phyloP scores from a whole-genome alignment of 2,888 invertebrate species.

The Pelosia muscerda region DNA sequence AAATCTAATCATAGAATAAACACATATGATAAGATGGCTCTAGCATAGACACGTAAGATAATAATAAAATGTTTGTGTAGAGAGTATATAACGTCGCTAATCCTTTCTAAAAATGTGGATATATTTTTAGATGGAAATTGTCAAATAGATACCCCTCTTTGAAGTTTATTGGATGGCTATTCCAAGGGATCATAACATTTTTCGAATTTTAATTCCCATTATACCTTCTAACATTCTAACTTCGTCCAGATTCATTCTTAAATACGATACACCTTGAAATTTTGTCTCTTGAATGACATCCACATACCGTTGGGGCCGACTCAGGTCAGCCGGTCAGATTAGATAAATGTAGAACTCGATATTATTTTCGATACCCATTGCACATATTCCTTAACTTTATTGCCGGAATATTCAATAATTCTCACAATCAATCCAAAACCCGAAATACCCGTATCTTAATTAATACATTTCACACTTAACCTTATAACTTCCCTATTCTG shows the following conservation, averaged over 20 bases:
- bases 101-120: background rate
- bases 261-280: background rate
- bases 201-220: too few species aligned
- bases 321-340: background rate
- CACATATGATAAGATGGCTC: slow-evolving; percentile 5
- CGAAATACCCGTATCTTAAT: slow-evolving; percentile 38
- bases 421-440: slow-evolving; percentile 38
- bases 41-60: slow-evolving; percentile 4
- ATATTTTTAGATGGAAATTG: background rate
- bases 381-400: background rate
- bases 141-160: too few species aligned
- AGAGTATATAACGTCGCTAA: background rate
- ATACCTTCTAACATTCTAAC: too few species aligned
- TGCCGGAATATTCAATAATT: slow-evolving; percentile 24
- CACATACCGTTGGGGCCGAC: background rate
- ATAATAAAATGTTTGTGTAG: background rate
- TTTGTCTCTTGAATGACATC: background rate
- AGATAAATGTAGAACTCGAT: background rate
- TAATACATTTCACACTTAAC: slow-evolving; percentile 44
- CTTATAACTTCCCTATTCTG: slow-evolving; percentile 25
- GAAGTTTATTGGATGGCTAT: too few species aligned
- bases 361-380: background rate
- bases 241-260: too few species aligned
- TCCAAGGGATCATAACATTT: too few species aligned
- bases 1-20: slow-evolving; percentile 16